phyloP scores from a whole-genome alignment of 92 coral and sea anemone genomes.

The Phenganax stokvisi region DNA sequence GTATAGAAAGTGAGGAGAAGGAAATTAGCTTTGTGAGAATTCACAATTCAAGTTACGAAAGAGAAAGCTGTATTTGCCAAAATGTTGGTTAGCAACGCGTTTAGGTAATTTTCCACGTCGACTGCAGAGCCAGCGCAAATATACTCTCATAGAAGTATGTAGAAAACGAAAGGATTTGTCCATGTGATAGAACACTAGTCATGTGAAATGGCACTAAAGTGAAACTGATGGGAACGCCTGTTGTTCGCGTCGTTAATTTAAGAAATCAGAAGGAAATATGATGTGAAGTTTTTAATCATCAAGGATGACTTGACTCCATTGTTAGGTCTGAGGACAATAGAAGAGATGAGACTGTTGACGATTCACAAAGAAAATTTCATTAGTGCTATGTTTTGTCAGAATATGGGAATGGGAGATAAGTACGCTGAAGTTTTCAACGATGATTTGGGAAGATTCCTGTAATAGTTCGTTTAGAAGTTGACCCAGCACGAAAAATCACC shows the following conservation, averaged over 20 bases:
- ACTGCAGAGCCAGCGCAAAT: slow-evolving; percentile 50
- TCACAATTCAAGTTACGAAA: slow-evolving; percentile 17
- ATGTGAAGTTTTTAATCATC: slow-evolving; percentile 39
- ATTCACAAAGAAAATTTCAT: slow-evolving; percentile 45
- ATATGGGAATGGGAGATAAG: not conserved
- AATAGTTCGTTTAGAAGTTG: no score
- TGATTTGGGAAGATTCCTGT: no score
- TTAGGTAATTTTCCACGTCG: slow-evolving; percentile 42
- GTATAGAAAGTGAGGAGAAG: no score
- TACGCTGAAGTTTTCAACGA: not conserved
- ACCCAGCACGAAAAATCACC: no score
- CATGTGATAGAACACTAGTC: slow-evolving; percentile 36
- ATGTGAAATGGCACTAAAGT: slow-evolving; percentile 44
- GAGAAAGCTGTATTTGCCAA: slow-evolving; percentile 40
- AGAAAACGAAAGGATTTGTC: slow-evolving; percentile 22
- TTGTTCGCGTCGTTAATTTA: slow-evolving; percentile 21
- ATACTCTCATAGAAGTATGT: slow-evolving; percentile 24
- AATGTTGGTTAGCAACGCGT: slow-evolving; percentile 33
- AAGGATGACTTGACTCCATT: slow-evolving; percentile 42
- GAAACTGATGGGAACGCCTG: slow-evolving; percentile 27
- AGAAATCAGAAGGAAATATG: slow-evolving; percentile 40
- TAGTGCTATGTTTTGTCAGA: slow-evolving; percentile 11
- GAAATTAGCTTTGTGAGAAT: no score
- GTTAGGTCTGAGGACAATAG: slow-evolving; percentile 32
- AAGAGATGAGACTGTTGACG: slow-evolving; percentile 41